Evolutionary conservation across 2,797 vertebrate genomes (phyloP).

Genomic region (Ceyx erithaca): DNA sequence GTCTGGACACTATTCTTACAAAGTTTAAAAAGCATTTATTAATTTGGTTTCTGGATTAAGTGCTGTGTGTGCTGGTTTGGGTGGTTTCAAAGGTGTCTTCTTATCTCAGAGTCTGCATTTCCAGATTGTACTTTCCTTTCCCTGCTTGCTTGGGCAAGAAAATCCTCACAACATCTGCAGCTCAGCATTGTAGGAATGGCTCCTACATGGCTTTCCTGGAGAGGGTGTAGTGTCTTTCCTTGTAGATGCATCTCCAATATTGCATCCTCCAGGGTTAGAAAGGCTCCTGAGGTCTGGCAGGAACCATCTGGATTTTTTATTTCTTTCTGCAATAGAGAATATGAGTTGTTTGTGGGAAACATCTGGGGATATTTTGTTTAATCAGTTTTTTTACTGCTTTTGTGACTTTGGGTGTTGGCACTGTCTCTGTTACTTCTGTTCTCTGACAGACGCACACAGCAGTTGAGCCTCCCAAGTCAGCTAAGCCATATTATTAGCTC

Average conservation of each 20-base stretch:
- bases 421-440: not conserved
- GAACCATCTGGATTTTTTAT: not conserved
- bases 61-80: not conserved
- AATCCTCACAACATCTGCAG: not conserved
- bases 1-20: not conserved
- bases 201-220: not conserved
- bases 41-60: not conserved
- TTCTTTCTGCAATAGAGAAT: not conserved
- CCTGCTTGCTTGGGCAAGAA: not conserved
- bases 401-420: conserved; percentile 17
- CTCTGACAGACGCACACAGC: not conserved
- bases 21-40: not conserved
- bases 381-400: conserved; percentile 24
- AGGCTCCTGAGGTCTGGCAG: not conserved
- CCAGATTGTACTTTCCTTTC: not conserved
- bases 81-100: not conserved
- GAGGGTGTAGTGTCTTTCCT: not conserved
- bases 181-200: not conserved
- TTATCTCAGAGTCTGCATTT: not conserved
- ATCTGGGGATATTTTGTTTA: conserved; percentile 22
- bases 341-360: not conserved
- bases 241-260: not conserved
- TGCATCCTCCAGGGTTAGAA: not conserved
- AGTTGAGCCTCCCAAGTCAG: conserved; percentile 10
- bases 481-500: conserved; percentile 39